Evolutionary conservation across 2,113 vertebrate genomes (phyloP).

Genomic region (Silurus asotus): DNA sequence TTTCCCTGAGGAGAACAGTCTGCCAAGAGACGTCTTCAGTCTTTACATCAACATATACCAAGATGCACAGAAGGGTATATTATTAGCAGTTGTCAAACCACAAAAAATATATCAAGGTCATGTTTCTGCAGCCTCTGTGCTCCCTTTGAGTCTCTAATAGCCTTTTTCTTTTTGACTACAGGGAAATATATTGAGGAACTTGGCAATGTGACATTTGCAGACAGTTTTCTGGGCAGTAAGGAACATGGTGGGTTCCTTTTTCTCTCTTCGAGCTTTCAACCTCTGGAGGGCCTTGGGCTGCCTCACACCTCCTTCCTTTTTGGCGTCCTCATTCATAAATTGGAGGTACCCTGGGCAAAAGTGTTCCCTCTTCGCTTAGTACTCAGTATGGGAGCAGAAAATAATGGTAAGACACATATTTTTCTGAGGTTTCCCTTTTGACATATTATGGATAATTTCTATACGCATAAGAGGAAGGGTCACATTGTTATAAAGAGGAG

Average conservation of each 20-base stretch:
- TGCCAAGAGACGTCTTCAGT: slow-evolving; percentile 86
- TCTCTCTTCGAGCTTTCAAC: slow-evolving; percentile 84
- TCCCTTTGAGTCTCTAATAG: neutral
- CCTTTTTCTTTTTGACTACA: slow-evolving; percentile 57
- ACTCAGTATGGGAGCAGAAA: slow-evolving; percentile 85
- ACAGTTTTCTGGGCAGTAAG: slow-evolving; percentile 84
- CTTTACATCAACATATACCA: slow-evolving; percentile 88
- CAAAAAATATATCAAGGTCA: neutral
- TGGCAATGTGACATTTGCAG: slow-evolving; percentile 87
- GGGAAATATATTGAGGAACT: slow-evolving; percentile 86
- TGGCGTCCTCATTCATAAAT: slow-evolving; percentile 89
- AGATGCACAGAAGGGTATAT: slow-evolving; percentile 86
- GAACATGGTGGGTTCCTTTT: slow-evolving; percentile 93
- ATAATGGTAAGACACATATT: slow-evolving; percentile 73
- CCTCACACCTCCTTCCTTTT: slow-evolving; percentile 84
- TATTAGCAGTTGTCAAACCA: neutral
- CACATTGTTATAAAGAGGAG: neutral
- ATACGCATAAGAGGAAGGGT: neutral
- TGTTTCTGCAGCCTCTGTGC: neutral
- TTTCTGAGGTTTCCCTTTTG: neutral
- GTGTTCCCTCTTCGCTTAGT: slow-evolving; percentile 92
- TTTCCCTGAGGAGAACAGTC: slow-evolving; percentile 81
- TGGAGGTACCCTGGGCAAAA: slow-evolving; percentile 95
- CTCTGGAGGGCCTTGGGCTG: slow-evolving; percentile 76
- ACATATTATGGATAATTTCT: neutral